Evolutionary conservation across 2,888 invertebrate species (phyloP).

Genomic region (Microplitis manilae): DNA sequence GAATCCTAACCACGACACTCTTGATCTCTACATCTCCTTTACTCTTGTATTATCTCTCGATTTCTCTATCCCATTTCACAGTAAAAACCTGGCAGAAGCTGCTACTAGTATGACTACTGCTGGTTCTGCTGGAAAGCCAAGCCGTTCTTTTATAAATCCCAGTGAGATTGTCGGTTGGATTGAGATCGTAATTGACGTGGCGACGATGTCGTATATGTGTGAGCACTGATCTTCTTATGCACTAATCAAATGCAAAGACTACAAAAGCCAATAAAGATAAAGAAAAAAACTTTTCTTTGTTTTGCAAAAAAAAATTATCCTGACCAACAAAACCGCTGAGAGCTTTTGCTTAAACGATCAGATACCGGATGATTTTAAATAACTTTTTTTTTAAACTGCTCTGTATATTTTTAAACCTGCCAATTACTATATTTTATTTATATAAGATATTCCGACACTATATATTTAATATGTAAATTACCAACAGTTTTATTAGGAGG

Average conservation of each 20-base stretch:
- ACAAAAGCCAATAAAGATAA: not conserved
- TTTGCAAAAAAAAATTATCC: not conserved
- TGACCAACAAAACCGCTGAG: too few relatives aligned
- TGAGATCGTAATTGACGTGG: conserved; percentile 8
- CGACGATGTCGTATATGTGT: not conserved
- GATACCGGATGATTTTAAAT: too few relatives aligned
- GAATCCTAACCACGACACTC: conserved; percentile 23
- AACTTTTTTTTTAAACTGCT: too few relatives aligned
- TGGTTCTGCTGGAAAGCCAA: not conserved
- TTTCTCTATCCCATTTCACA: conserved; percentile 37
- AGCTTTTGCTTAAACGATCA: too few relatives aligned
- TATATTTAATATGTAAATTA: too few relatives aligned
- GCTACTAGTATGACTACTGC: conserved; percentile 53
- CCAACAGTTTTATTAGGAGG: too few relatives aligned
- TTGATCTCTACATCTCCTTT: conserved; percentile 26
- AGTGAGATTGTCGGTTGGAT: conserved; percentile 6
- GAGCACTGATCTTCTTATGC: not conserved
- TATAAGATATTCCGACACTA: too few relatives aligned
- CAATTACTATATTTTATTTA: too few relatives aligned
- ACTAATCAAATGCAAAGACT: not conserved
- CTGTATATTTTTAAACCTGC: too few relatives aligned
- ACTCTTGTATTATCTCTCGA: conserved; percentile 20
- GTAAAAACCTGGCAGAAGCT: conserved; percentile 38
- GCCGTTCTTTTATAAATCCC: conserved; percentile 45
- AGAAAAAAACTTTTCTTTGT: too few relatives aligned